Base-by-base conservation (phyloP, 2,888 invertebrate species). In the Ophion costatus region DNA sequence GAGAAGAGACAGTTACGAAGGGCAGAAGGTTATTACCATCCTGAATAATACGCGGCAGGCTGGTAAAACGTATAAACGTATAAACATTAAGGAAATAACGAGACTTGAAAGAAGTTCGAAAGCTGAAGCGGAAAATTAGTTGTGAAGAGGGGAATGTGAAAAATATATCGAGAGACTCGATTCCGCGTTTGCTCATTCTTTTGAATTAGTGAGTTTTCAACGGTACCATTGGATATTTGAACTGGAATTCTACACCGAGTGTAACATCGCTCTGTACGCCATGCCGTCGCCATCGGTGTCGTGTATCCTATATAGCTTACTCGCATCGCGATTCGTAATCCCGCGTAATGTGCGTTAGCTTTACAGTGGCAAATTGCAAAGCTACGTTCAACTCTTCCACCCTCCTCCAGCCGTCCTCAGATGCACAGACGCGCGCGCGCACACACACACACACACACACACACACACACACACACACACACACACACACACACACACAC, bases 301-400 rank as follows among this genome's bases (percentile, higher is more conserved):
- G 17, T 61, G 29, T 57, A 70, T 70, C 2, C 63, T 29, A 20
- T n/a, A 70, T 33, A n/a, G 22, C 51, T 20, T 63, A 63, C 51
- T 64, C 59, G 75, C 64, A 75, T 63, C 70, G 57, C 71, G 75
- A 82, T 76, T 80, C 73, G 66, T 70, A 80, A 59, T 73, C 57
- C 64, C 69, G 63, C 74, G 64, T 82, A 76, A 82, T 78, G 73
- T 85, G 76, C 77, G 61, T 61, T 38, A 56, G 29, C 20, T 51
- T 70, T 84, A 67, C 78, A 78, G 74, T 80, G 56, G 84, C 80
- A 83, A 84, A 84, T 87, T 84, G 83, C 86, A 80, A 82, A 75
- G 78, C 74, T 79, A 59, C 78, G 57, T 77, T 14, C 9, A 42
- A 38, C 61, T 17, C 63, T 7, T 63, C 33, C 17, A 51, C 51